A percentile compares a stretch with the other conserved stretches of the same genome.
Evolutionary conservation across 2,797 vertebrate genomes (phyloP).

Genomic region (Tamandua tetradactyla): DNA sequence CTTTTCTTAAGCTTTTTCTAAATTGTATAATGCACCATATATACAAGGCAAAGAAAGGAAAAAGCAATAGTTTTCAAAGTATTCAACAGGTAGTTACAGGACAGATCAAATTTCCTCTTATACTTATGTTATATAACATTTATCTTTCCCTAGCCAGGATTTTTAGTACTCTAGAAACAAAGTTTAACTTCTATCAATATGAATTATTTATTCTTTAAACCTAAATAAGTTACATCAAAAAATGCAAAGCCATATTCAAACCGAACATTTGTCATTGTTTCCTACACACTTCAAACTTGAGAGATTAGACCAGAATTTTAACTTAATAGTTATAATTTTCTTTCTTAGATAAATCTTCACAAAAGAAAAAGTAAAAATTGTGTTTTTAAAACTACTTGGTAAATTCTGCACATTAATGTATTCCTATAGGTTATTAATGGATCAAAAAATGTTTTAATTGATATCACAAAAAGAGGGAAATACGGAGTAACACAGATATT

Average conservation of each 20-base stretch:
- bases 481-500: not conserved
- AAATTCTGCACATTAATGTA: not conserved
- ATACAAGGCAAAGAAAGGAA: too few species aligned
- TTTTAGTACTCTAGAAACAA: not conserved
- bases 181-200: not conserved
- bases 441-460: not conserved
- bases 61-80: too few species aligned
- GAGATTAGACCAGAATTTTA: not conserved
- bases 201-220: conserved; percentile 8
- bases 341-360: not conserved
- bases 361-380: not conserved
- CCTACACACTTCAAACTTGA: not conserved
- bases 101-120: not conserved
- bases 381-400: conserved; percentile 6
- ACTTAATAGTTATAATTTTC: not conserved
- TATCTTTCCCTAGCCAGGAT: not conserved
- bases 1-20: not conserved
- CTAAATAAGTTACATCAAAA: not conserved
- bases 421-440: not conserved
- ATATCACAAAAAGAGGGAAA: not conserved
- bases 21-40: too few species aligned
- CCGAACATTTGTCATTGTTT: not conserved
- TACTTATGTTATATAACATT: not conserved
- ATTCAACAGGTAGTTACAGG: too few species aligned
- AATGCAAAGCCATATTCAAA: conserved; percentile 21